Evolutionary conservation across 1,140 invertebrate genomes (phyloP).

Genomic region (Euura lappo): DNA sequence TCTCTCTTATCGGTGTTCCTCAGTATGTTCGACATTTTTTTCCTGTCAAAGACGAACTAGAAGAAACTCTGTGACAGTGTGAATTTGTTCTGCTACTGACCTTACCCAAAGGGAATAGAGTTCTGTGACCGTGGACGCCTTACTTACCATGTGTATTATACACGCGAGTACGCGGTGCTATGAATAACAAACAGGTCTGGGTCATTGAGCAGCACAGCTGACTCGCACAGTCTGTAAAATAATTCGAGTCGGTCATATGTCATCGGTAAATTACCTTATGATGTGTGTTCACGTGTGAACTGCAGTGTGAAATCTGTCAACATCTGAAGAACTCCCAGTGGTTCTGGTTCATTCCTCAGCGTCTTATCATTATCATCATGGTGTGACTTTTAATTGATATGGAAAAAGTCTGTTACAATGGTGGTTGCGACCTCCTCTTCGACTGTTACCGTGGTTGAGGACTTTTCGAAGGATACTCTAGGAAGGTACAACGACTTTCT

Average conservation of each 20-base stretch:
- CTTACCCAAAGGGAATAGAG: neutral
- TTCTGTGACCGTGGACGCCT: neutral
- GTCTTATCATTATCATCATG: too few relatives aligned
- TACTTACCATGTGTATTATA: neutral
- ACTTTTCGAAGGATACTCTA: conserved; percentile 54
- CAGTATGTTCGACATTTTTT: too few relatives aligned
- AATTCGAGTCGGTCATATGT: neutral
- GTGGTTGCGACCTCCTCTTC: conserved; percentile 53
- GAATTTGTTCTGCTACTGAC: neutral
- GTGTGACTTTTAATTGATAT: neutral
- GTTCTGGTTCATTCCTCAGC: too few relatives aligned
- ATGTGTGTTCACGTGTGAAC: too few relatives aligned
- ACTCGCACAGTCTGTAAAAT: neutral
- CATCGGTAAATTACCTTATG: too few relatives aligned
- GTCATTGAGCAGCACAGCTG: neutral
- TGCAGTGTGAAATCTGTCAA: too few relatives aligned
- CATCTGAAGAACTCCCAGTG: too few relatives aligned
- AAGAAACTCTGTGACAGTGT: too few relatives aligned
- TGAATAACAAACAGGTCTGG: conserved; percentile 6
- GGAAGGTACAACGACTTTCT: conserved; percentile 44
- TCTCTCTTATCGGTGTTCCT: too few relatives aligned
- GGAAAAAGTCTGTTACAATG: conserved; percentile 38
- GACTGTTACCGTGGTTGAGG: conserved; percentile 49
- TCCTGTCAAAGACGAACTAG: too few relatives aligned
- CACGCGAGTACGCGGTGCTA: neutral